Conservation (phyloP, 2,113 vertebrate genomes). For the Seriola quinqueradiata region DNA sequence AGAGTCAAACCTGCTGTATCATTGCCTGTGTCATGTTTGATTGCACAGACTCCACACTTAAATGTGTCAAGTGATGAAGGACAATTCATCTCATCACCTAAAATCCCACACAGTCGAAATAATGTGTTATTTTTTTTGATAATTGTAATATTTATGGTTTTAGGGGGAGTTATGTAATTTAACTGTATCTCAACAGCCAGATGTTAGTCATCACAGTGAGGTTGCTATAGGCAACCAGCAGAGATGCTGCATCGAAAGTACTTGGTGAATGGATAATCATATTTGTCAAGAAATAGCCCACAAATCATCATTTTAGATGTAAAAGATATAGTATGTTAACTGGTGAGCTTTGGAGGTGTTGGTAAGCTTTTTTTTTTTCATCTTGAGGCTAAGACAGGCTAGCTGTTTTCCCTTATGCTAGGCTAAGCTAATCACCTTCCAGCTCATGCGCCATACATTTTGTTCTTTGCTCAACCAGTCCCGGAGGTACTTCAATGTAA, state of each 20-base stretch:
- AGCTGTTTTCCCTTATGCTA: neutral
- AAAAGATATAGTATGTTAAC: neutral
- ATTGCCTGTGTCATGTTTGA: neutral
- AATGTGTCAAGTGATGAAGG: neutral
- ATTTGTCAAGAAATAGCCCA: neutral
- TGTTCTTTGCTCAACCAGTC: no score
- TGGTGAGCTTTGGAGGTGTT: neutral
- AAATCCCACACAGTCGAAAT: neutral
- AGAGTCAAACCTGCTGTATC: conserved; percentile 7
- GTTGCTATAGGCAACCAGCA: neutral
- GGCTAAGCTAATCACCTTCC: neutral
- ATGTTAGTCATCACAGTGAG: neutral
- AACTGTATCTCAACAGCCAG: neutral
- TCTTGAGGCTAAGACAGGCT: neutral
- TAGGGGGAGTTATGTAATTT: neutral
- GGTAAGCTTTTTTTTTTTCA: neutral
- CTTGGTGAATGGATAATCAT: neutral
- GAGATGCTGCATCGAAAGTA: neutral
- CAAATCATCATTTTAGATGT: neutral
- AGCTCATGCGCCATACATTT: neutral
- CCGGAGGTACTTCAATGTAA: no score
- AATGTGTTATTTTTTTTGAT: neutral
- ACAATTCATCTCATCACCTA: neutral
- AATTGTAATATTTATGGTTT: neutral
- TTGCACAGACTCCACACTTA: neutral